Base-by-base conservation (phyloP, 53 echinoderm and acorn worm species). In the Crossaster papposus region DNA sequence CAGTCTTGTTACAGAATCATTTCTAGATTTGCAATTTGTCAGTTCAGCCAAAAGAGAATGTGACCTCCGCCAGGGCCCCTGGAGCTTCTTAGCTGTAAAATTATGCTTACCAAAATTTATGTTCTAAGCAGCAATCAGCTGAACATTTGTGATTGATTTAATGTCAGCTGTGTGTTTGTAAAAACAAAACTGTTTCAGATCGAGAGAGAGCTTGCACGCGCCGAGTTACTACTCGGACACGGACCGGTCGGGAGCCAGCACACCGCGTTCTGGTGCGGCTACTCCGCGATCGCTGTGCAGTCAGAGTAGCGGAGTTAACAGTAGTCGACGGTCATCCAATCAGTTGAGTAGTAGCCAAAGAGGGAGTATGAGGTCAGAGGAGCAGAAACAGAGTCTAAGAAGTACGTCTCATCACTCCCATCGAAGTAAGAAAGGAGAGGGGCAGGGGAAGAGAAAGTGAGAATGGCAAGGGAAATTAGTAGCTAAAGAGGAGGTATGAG, bases 121-220 rank as follows among this genome's bases (percentile, higher is more conserved):
- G 1, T 44, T 5, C 44, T 44, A 44, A 44, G 44, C 44, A 44
- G 9, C 5, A 44, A 44, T 44, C 44, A 44, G 44, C 5, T 44
- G 44, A 44, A 7, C 5, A 1, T 44, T 44, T 44, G 44, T 44
- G 44, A 44, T 9, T 1, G 54, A 51, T 64, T 62, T 62, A 3
- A 3, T 62, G n/a, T n/a, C n/a, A n/a, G n/a, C n/a, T n/a, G n/a
- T n/a, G n/a, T n/a, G n/a, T n/a, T n/a, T n/a, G n/a, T n/a, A n/a
- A n/a, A n/a, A n/a, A n/a, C 15, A 68, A 0, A 68, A 31, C 77
- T 51, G 32, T 50, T 36, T 35, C 89, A 96, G 96, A 24, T 96
- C 96, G 30, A 83, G 94, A 82, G 96, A 96, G 79, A 96, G 96
- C 76, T 81, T 96, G 2, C 94, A 90, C 65, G 91, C 85, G 0